A percentile compares a stretch with the other conserved stretches of the same genome.
Evolutionary conservation across 2,797 vertebrate species (phyloP).

Genomic region (Pampus argenteus): DNA sequence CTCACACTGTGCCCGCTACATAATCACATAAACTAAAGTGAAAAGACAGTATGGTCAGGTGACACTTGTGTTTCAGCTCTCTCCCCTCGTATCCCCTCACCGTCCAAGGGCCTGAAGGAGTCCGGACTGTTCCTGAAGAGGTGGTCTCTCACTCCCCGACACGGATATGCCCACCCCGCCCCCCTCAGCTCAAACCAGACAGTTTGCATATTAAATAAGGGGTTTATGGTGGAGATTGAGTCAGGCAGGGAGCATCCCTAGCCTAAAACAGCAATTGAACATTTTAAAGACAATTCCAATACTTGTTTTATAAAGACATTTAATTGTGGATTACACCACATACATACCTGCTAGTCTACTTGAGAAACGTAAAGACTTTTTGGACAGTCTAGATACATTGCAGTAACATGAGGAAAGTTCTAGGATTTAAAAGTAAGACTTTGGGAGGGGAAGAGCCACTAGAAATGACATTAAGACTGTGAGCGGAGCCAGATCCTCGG

Average conservation of each 20-base stretch:
- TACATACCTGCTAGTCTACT: conserved; percentile 90
- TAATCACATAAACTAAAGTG: conserved; percentile 91
- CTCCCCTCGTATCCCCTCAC: conserved; percentile 85
- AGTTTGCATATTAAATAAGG: conserved; percentile 91
- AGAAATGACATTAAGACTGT: conserved; percentile 83
- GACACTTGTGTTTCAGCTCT: conserved; percentile 99
- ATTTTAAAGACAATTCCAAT: conserved; percentile 90
- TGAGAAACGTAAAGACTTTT: conserved; percentile 90
- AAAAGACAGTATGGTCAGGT: conserved; percentile 94
- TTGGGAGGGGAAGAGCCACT: conserved; percentile 69
- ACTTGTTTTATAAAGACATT: conserved; percentile 85
- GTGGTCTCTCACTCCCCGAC: conserved; percentile 91
- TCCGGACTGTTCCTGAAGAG: conserved; percentile 99
- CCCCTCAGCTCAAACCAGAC: conserved; percentile 89
- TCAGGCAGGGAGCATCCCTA: conserved; percentile 93
- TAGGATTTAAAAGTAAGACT: conserved; percentile 81
- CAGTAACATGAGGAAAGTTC: conserved; percentile 78
- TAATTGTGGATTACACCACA: conserved; percentile 91
- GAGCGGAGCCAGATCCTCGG: conserved; percentile 89
- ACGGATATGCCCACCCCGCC: conserved; percentile 83
- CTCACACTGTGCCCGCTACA: conserved; percentile 94
- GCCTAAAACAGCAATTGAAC: conserved; percentile 94
- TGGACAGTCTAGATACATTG: conserved; percentile 83
- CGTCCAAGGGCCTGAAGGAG: conserved; percentile 97
- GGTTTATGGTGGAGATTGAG: conserved; percentile 93